These are phyloP conservation scores for Paradoxurus hermaphroditus DNA, from an alignment of 2,113 vertebrate species.

Conservation along the genomic window DNA sequence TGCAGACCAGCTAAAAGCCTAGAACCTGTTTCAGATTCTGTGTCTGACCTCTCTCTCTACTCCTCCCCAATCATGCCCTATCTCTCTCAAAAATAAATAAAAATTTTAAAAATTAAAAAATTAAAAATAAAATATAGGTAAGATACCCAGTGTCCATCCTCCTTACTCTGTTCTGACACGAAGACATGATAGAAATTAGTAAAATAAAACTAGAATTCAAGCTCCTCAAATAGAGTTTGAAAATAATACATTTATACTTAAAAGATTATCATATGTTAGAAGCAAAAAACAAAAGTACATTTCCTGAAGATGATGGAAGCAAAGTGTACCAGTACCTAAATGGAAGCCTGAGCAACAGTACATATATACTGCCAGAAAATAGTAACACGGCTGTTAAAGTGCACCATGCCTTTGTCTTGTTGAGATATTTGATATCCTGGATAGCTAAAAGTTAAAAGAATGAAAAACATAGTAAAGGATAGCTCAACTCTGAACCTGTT, in stretches of 20 bases:
- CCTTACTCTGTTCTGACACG: background rate
- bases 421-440: background rate
- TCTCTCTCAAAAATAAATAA: too few species aligned
- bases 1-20: too few species aligned
- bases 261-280: background rate
- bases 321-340: background rate
- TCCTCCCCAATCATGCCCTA: too few species aligned
- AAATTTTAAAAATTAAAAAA: too few species aligned
- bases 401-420: background rate
- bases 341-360: background rate
- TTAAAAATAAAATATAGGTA: background rate
- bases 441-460: background rate
- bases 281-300: background rate
- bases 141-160: background rate
- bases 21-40: too few species aligned
- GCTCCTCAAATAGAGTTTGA: background rate
- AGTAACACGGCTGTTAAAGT: background rate
- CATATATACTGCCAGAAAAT: background rate
- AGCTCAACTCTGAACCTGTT: background rate
- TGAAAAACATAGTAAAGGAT: background rate
- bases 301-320: background rate
- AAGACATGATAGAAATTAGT: background rate
- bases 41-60: too few species aligned
- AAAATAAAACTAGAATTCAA: conserved; percentile 10
- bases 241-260: background rate